phyloP scores from a whole-genome alignment of 2,888 invertebrate genomes.

The Drosophila fulvimacula region DNA sequence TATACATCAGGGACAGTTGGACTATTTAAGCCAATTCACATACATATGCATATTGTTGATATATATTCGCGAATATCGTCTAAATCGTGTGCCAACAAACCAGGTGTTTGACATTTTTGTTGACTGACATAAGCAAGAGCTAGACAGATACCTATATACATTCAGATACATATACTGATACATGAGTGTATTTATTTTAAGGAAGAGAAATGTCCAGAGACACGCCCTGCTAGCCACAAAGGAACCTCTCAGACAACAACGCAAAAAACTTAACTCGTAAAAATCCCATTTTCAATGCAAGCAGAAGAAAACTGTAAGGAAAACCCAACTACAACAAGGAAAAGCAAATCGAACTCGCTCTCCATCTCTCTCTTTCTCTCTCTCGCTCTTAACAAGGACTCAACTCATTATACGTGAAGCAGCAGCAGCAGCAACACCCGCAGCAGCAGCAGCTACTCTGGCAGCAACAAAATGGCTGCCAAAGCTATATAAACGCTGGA shows the following conservation, averaged over 20 bases:
- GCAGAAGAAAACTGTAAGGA: constrained; percentile 21
- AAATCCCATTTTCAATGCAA: constrained; percentile 1
- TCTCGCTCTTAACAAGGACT: constrained; percentile 37
- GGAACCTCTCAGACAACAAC: constrained; percentile 20
- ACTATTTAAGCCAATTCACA: constrained; percentile 1
- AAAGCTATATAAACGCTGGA: constrained; percentile 15
- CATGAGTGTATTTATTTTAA: not conserved
- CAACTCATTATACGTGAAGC: constrained; percentile 10
- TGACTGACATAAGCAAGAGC: constrained; percentile 64
- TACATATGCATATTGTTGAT: constrained; percentile 32
- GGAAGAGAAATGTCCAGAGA: constrained; percentile 21
- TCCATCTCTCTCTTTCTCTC: not conserved
- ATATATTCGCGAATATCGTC: constrained; percentile 31
- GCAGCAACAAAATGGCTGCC: constrained; percentile 52
- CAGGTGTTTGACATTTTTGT: constrained; percentile 69
- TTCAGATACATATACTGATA: not conserved
- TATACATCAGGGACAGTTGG: constrained; percentile 5
- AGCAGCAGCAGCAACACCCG: constrained; percentile 15
- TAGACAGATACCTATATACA: not conserved
- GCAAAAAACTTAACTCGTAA: not conserved
- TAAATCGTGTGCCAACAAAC: constrained; percentile 38
- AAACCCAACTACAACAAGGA: constrained; percentile 32
- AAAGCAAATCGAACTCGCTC: constrained; percentile 15
- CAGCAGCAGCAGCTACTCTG: constrained; percentile 6
- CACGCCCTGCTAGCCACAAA: constrained; percentile 53